Percentiles rank a stretch among this genome's conserved stretches.
These are phyloP conservation scores for Acronicta alni DNA, from an alignment of 2,888 invertebrate genomes.

Conservation along the genomic window DNA sequence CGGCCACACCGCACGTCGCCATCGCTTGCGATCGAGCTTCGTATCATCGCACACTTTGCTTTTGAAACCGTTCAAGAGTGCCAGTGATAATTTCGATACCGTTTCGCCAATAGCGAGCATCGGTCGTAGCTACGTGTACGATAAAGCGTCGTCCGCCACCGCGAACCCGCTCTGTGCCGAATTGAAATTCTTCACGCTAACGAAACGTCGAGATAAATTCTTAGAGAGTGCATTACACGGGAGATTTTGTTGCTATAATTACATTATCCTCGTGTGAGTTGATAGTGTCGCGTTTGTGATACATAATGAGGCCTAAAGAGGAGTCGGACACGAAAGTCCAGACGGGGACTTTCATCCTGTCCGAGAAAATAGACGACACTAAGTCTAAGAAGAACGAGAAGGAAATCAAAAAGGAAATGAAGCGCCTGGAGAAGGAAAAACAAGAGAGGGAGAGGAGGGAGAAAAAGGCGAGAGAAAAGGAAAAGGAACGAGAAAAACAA, in stretches of 20 bases:
- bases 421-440: slow-evolving; percentile 85
- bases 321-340: slow-evolving; percentile 80
- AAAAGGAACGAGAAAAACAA: slow-evolving; percentile 84
- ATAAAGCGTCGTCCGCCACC: slow-evolving; percentile 67
- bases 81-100: slow-evolving; percentile 80
- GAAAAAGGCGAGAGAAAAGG: slow-evolving; percentile 87
- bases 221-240: slow-evolving; percentile 74
- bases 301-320: slow-evolving; percentile 84
- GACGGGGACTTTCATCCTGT: slow-evolving; percentile 88
- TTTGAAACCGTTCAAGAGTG: slow-evolving; percentile 76
- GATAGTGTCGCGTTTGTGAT: slow-evolving; percentile 55
- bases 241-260: slow-evolving; percentile 71
- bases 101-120: slow-evolving; percentile 77
- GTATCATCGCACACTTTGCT: slow-evolving; percentile 70
- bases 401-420: slow-evolving; percentile 88
- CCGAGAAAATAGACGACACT: slow-evolving; percentile 88
- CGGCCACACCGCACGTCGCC: slow-evolving; percentile 54
- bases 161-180: slow-evolving; percentile 70
- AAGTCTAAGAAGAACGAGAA: slow-evolving; percentile 85
- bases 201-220: slow-evolving; percentile 70
- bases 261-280: slow-evolving; percentile 71
- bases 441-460: slow-evolving; percentile 85
- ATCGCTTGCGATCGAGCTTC: slow-evolving; percentile 53
- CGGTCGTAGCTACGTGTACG: slow-evolving; percentile 67
- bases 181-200: slow-evolving; percentile 72